These are phyloP conservation scores for Potorous gilbertii DNA, from an alignment of 2,797 vertebrate genomes.

Conservation along the genomic window DNA sequence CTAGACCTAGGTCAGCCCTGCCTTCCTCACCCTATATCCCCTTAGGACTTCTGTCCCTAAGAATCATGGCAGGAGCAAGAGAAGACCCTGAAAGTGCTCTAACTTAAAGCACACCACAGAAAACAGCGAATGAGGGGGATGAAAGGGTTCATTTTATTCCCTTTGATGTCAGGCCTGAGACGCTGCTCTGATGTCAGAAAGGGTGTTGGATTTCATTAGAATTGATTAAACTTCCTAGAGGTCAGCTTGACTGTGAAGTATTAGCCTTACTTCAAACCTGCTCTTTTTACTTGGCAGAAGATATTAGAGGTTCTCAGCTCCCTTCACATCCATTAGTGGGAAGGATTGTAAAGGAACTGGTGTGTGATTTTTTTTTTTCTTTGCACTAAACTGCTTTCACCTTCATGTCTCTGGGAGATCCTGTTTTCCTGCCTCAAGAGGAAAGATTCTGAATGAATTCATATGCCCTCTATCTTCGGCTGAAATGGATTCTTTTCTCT, in stretches of 20 bases:
- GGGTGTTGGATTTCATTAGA: constrained; percentile 58
- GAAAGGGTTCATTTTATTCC: constrained; percentile 67
- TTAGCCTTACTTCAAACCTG: constrained; percentile 4
- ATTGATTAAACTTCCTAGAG: constrained; percentile 38
- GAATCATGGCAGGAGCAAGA: background rate
- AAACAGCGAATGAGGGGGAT: constrained; percentile 53
- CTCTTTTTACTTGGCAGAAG: background rate
- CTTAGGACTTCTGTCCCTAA: background rate
- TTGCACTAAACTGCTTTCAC: background rate
- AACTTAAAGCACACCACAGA: constrained; percentile 34
- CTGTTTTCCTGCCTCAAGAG: background rate
- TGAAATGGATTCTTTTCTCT: background rate
- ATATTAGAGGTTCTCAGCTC: background rate
- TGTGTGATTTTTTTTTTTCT: background rate
- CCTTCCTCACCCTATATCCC: background rate
- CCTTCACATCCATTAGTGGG: background rate
- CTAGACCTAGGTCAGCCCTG: background rate
- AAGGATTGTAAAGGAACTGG: background rate
- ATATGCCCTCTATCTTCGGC: background rate
- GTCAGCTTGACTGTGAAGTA: background rate
- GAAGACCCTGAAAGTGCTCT: background rate
- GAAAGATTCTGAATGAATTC: constrained; percentile 7
- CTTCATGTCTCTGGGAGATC: background rate
- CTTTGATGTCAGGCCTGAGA: constrained; percentile 69
- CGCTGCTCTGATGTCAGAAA: constrained; percentile 54